Evolutionary conservation across 2,888 invertebrate genomes (phyloP).

Genomic region (Watsonalla binaria): DNA sequence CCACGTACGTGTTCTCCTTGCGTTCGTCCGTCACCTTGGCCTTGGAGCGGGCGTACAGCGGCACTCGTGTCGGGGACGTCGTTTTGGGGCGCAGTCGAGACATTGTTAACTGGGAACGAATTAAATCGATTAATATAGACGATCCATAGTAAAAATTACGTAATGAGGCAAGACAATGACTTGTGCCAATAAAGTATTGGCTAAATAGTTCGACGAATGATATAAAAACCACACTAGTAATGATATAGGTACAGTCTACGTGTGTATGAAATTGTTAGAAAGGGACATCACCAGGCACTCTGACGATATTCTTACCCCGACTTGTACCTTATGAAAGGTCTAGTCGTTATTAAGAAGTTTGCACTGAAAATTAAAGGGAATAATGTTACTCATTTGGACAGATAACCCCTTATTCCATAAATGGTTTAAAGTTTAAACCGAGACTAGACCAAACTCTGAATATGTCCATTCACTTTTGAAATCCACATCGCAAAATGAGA

Average conservation of each 20-base stretch:
- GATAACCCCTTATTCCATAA: neutral
- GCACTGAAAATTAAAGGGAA: slow-evolving; percentile 69
- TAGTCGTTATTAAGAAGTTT: slow-evolving; percentile 54
- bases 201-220: neutral
- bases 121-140: neutral
- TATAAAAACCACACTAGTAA: slow-evolving; percentile 26
- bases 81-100: slow-evolving; percentile 64
- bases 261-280: slow-evolving; percentile 42
- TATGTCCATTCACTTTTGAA: no score
- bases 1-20: slow-evolving; percentile 68
- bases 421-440: no score
- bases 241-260: slow-evolving; percentile 11
- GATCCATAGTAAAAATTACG: no score
- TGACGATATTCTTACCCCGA: slow-evolving; percentile 55
- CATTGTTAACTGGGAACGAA: slow-evolving; percentile 56
- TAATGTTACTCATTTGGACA: slow-evolving; percentile 20
- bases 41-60: slow-evolving; percentile 60
- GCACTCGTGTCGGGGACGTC: slow-evolving; percentile 52
- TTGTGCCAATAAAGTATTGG: no score
- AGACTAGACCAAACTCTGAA: no score
- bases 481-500: no score
- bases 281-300: slow-evolving; percentile 52
- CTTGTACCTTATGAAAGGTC: slow-evolving; percentile 32
- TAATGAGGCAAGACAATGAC: no score
- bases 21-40: slow-evolving; percentile 63